These are phyloP conservation scores for Hippocampus zosterae DNA, from an alignment of 2,113 vertebrate species.

Conservation along the genomic window DNA sequence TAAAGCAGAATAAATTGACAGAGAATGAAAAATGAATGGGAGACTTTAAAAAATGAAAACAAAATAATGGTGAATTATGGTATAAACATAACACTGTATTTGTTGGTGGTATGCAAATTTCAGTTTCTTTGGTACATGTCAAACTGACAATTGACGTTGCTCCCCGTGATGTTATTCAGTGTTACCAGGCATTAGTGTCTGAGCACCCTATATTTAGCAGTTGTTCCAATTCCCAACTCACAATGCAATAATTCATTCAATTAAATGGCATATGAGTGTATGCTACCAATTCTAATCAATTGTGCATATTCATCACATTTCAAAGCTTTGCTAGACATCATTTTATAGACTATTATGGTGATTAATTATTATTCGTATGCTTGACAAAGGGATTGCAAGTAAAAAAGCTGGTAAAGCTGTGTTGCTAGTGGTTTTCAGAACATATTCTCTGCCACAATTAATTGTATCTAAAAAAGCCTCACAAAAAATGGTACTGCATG, in stretches of 20 bases:
- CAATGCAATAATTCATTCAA: constrained; percentile 34
- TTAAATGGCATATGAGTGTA: constrained; percentile 31
- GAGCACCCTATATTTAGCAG: constrained; percentile 52
- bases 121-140: constrained; percentile 15
- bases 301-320: constrained; percentile 22
- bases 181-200: constrained; percentile 45
- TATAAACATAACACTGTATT: neutral
- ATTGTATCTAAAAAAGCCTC: neutral
- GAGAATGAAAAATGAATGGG: too few relatives aligned
- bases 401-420: neutral
- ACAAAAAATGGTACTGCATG: neutral
- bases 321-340: constrained; percentile 21
- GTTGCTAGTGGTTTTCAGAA: neutral
- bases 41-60: too few relatives aligned
- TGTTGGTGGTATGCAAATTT: constrained; percentile 30
- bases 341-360: neutral
- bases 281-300: constrained; percentile 34
- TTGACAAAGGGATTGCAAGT: neutral
- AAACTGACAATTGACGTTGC: constrained; percentile 27
- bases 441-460: neutral
- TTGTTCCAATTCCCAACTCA: constrained; percentile 29
- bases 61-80: neutral
- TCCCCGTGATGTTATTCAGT: constrained; percentile 41
- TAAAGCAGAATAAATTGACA: too few relatives aligned
- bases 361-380: neutral